Conservation (phyloP, 2,113 vertebrate species). For the Ovis canadensis region DNA sequence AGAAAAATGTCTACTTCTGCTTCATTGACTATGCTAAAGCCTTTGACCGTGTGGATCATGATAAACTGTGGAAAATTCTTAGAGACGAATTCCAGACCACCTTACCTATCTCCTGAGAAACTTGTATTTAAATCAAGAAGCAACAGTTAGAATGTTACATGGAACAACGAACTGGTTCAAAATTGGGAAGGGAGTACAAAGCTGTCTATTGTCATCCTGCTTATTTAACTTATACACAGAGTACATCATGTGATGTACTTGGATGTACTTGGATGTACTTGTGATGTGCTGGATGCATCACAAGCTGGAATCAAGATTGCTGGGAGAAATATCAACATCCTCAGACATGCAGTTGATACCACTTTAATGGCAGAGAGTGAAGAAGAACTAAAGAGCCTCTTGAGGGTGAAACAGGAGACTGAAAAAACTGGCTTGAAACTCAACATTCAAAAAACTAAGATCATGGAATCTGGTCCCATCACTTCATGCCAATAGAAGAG, state of each 20-base stretch:
- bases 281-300: background rate
- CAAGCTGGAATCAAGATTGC: background rate
- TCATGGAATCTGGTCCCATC: background rate
- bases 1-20: background rate
- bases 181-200: background rate
- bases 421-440: background rate
- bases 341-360: background rate
- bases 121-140: background rate
- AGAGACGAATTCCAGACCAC: background rate
- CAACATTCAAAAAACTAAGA: background rate
- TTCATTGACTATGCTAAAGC: background rate
- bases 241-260: background rate
- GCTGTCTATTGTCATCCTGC: background rate
- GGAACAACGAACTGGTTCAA: background rate
- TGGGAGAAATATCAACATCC: background rate
- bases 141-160: background rate
- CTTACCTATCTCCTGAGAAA: background rate
- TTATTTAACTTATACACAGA: background rate
- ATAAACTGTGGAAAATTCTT: background rate
- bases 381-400: background rate
- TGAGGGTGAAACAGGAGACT: background rate
- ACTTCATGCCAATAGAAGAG: background rate
- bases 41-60: background rate
- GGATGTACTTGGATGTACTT: no score
- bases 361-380: background rate